phyloP scores from a whole-genome alignment of 2,797 vertebrate genomes.

The Bryconaethiops microstoma region DNA sequence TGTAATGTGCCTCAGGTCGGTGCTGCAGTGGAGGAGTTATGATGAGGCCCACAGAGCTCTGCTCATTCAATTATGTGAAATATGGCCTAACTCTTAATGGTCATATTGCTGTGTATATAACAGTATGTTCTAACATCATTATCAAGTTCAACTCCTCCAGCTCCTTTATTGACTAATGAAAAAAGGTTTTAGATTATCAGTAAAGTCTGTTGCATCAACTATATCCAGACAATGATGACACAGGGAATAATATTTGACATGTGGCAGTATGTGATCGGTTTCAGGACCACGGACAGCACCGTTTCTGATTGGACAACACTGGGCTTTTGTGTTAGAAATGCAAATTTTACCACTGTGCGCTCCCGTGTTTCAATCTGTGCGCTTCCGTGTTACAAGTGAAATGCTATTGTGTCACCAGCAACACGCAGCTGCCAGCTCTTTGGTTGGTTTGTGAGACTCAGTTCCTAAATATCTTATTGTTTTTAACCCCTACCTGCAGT shows the following conservation, averaged over 20 bases:
- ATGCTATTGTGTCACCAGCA: too few relatives aligned
- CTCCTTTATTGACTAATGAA: not conserved
- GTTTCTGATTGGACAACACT: slow-evolving; percentile 44
- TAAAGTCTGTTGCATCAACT: not conserved
- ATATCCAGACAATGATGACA: not conserved
- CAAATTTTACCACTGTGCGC: not conserved
- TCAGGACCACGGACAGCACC: slow-evolving; percentile 62
- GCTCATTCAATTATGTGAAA: slow-evolving; percentile 24
- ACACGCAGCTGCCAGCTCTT: too few relatives aligned
- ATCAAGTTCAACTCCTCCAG: not conserved
- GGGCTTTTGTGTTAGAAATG: slow-evolving; percentile 40
- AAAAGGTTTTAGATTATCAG: not conserved
- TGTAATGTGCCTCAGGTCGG: slow-evolving; percentile 13
- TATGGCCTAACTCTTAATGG: not conserved
- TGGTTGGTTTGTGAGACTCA: too few relatives aligned
- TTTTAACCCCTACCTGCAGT: too few relatives aligned
- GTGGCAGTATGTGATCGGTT: slow-evolving; percentile 52
- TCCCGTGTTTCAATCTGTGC: not conserved
- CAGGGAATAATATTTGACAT: slow-evolving; percentile 34
- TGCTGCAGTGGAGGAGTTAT: not conserved
- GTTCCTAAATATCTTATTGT: too few relatives aligned
- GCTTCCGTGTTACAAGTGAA: too few relatives aligned
- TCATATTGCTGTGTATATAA: not conserved
- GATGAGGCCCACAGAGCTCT: not conserved
- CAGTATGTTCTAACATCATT: not conserved